Evolutionary conservation across 2,797 vertebrate genomes (phyloP), one percentile per base, ranked within the genome.

Genomic region (Loriculus beryllinus): DNA sequence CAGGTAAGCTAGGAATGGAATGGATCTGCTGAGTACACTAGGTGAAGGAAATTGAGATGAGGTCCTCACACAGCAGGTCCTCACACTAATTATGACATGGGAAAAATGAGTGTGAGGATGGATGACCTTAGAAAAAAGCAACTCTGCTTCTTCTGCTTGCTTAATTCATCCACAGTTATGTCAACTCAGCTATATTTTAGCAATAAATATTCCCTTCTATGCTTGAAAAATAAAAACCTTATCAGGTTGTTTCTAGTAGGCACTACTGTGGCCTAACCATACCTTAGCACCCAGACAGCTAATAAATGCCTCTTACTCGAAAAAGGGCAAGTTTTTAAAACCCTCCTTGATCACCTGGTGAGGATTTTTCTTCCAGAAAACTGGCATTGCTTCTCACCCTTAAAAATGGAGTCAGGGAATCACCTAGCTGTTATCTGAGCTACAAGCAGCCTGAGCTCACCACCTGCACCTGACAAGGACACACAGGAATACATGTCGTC

Each of bases 21-120:
- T 13, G 62, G n/a, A 51, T 54, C 22, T 78, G 18, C 25, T 48
- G 67, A 62, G 22, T 47, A 19, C 4, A 51, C 25, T 26, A 81
- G 15, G 25, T 25, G 31, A 94, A 94, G 21, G 39, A 81, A 76
- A 76, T 45, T 92, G 63, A 63, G 51, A 56, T 31, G 23, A 33
- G 17, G 35, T 65, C 47, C 49, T 86, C 54, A 26, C 76, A 76
- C 42, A 90, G 85, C 29, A 86, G 49, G 49, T 65, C 77, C 20
- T 94, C 78, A 72, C 43, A 49, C 33, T 78, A 91, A 75, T 78
- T 93, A 78, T 31, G 9, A 92, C 68, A 40, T 77, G 43, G 60
- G 33, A 80, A 92, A 89, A 92, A 63, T 19, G 8, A 42, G 7
- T 74, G 28, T 75, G 39, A 86, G 45, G 62, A 70, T 12, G 18